phyloP scores from a whole-genome alignment of 2,113 vertebrate genomes.

The Platichthys flesus region DNA sequence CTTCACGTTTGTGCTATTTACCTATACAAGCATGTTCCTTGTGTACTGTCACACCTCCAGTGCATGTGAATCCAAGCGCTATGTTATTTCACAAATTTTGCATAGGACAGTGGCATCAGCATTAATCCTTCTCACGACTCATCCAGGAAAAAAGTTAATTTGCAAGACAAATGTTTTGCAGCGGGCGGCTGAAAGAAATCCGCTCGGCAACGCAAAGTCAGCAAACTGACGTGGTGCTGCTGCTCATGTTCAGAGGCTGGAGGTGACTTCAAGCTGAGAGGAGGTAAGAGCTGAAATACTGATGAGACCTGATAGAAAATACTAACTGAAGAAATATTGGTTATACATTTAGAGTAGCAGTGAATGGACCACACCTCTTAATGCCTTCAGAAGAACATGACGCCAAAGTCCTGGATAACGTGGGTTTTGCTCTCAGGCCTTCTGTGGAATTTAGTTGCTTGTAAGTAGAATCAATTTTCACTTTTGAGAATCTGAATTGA shows the following conservation, averaged over 20 bases:
- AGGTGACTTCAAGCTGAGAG: not conserved
- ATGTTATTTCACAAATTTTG: conserved; percentile 4
- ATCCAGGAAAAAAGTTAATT: conserved; percentile 30
- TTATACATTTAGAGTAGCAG: conserved; percentile 5
- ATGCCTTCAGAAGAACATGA: conserved; percentile 38
- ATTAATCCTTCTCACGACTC: not conserved
- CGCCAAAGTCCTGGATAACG: not conserved
- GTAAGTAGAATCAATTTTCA: conserved; percentile 36
- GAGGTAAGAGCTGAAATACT: not conserved
- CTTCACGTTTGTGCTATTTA: not conserved
- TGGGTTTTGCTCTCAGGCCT: conserved; percentile 18
- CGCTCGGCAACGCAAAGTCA: not conserved
- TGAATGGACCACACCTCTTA: not conserved
- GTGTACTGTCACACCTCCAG: not conserved
- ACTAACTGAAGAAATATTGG: not conserved
- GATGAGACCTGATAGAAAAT: not conserved
- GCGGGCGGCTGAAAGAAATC: conserved; percentile 21
- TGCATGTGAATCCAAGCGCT: not conserved
- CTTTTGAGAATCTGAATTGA: too few species aligned
- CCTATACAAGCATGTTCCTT: not conserved
- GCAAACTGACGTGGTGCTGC: not conserved
- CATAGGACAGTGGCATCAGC: not conserved
- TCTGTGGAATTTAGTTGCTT: not conserved
- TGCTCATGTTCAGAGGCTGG: not conserved
- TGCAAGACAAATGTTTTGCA: conserved; percentile 53